Conservation (phyloP, 2,797 vertebrate species). For the Salarias fasciatus region DNA sequence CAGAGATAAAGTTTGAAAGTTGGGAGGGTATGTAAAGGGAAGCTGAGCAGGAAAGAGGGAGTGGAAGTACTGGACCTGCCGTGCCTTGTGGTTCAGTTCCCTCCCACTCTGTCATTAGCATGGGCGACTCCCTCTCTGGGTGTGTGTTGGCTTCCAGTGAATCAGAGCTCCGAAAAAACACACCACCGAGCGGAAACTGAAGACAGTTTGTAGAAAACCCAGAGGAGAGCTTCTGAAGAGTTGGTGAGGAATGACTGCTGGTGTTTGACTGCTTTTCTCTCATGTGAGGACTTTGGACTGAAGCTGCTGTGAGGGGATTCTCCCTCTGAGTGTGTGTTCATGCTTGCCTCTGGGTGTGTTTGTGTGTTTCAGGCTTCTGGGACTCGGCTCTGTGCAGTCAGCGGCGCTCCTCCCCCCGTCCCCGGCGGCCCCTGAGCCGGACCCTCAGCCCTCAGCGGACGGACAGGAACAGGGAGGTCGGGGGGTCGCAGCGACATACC, state of each 20-base stretch:
- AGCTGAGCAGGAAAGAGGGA: constrained; percentile 25
- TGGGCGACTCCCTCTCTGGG: constrained; percentile 66
- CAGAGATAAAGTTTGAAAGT: not conserved
- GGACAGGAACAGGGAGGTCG: constrained; percentile 57
- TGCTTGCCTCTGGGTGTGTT: constrained; percentile 27
- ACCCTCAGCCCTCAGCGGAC: constrained; percentile 79
- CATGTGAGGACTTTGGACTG: too few species aligned
- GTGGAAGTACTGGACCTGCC: constrained; percentile 56
- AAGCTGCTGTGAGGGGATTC: too few species aligned
- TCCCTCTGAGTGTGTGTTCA: too few species aligned
- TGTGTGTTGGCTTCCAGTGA: constrained; percentile 59
- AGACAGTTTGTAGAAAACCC: too few species aligned
- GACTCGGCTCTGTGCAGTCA: constrained; percentile 87
- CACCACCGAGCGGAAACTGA: too few species aligned
- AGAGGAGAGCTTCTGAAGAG: too few species aligned
- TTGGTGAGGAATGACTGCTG: constrained; percentile 25
- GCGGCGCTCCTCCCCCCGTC: constrained; percentile 50
- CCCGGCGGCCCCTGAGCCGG: constrained; percentile 65
- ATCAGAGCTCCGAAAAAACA: constrained; percentile 30
- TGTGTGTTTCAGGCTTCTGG: constrained; percentile 90
- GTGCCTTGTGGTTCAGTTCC: constrained; percentile 41
- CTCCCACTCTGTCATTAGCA: constrained; percentile 64
- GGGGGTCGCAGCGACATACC: constrained; percentile 33
- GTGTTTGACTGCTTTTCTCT: not conserved
- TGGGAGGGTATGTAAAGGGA: constrained; percentile 28